Percentiles rank a stretch among this genome's conserved stretches.
phyloP scores from a whole-genome alignment of 2,888 invertebrate species.

The Aphodius sticticus region DNA sequence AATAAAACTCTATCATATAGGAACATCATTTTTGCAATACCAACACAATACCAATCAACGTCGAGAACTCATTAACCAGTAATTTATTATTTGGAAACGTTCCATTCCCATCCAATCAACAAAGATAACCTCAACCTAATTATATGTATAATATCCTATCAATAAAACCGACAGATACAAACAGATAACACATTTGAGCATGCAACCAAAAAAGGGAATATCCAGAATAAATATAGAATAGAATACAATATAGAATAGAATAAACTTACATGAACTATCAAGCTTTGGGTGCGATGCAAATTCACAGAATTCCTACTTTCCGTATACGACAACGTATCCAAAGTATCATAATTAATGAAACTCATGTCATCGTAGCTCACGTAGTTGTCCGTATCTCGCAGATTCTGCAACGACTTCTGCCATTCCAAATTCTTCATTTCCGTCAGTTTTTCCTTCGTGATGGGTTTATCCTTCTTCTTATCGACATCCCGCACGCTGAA shows the following conservation, averaged over 20 bases:
- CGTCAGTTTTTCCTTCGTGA: constrained; percentile 49
- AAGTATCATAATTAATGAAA: constrained; percentile 65
- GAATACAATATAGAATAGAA: not conserved
- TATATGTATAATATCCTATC: too few relatives aligned
- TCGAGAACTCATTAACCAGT: too few relatives aligned
- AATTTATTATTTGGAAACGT: too few relatives aligned
- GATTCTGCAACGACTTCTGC: constrained; percentile 64
- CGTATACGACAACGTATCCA: constrained; percentile 59
- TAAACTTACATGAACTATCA: constrained; percentile 56
- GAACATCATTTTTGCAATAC: too few relatives aligned
- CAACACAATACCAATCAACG: too few relatives aligned
- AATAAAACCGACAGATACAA: too few relatives aligned
- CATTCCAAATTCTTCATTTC: constrained; percentile 59
- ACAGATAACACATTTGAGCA: too few relatives aligned
- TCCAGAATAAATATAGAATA: too few relatives aligned
- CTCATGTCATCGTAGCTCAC: constrained; percentile 67
- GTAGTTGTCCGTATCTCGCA: constrained; percentile 65
- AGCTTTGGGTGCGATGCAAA: constrained; percentile 53
- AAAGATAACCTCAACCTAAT: too few relatives aligned
- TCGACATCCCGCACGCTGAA: constrained; percentile 56
- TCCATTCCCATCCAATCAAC: too few relatives aligned
- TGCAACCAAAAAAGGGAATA: too few relatives aligned
- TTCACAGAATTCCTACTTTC: constrained; percentile 27
- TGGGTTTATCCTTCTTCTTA: constrained; percentile 49
- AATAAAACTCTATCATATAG: too few relatives aligned